A percentile compares a stretch with the other conserved stretches of the same genome.
Conservation (phyloP, 2,888 invertebrate genomes). For the Odiellus spinosus region DNA sequence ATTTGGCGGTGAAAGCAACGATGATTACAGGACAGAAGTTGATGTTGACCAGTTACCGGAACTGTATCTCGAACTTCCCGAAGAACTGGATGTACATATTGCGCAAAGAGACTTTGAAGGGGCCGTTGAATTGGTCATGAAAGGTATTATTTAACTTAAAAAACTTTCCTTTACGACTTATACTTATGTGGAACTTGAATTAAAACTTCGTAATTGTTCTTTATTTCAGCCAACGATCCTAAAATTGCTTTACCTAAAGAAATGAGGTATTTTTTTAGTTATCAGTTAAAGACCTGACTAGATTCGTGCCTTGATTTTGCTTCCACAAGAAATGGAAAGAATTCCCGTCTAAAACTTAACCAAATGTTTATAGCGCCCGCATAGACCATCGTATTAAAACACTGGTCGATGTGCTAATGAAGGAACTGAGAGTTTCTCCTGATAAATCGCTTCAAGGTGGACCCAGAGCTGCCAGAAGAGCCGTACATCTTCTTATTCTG, state of each 20-base stretch:
- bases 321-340: conserved; percentile 10
- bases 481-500: conserved; percentile 65
- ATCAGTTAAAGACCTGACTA: no score
- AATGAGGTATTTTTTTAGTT: conserved; percentile 10
- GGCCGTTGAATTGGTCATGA: conserved; percentile 64
- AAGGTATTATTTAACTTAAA: no score
- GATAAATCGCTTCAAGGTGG: conserved; percentile 75
- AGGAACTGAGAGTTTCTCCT: conserved; percentile 73
- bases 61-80: conserved; percentile 78
- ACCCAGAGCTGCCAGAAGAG: conserved; percentile 65
- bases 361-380: conserved; percentile 29
- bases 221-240: neutral
- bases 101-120: conserved; percentile 92
- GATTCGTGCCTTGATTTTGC: conserved; percentile 14
- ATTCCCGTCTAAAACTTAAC: neutral
- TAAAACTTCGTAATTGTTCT: no score
- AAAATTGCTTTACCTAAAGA: no score
- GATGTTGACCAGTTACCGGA: conserved; percentile 42
- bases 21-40: conserved; percentile 25
- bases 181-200: no score
- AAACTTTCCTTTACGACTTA: no score
- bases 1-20: conserved; percentile 28
- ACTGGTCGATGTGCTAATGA: conserved; percentile 69
- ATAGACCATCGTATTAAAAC: conserved; percentile 53
- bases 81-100: conserved; percentile 84